A percentile compares a stretch with the other conserved stretches of the same genome.
Conservation (phyloP, 2,888 invertebrate genomes). For the Sipha maydis region DNA sequence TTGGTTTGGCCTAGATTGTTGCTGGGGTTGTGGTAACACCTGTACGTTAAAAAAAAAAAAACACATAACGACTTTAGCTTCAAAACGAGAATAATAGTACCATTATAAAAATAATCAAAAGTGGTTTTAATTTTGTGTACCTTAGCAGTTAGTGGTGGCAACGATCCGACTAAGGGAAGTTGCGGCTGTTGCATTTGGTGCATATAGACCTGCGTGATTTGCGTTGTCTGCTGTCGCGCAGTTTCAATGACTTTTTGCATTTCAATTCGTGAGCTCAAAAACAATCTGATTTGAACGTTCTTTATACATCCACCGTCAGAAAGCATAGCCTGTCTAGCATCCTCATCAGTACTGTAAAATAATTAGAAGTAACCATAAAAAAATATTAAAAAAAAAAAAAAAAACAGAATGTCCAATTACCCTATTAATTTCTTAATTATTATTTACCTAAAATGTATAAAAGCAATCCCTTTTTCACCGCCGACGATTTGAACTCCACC, state of each 20-base stretch:
- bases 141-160: no score
- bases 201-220: slow-evolving; percentile 66
- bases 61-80: not conserved
- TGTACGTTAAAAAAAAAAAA: not conserved
- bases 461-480: slow-evolving; percentile 98
- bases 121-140: no score
- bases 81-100: not conserved
- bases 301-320: slow-evolving; percentile 89
- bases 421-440: no score
- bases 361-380: no score
- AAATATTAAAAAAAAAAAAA: no score
- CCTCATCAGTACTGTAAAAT: slow-evolving; percentile 89
- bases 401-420: no score
- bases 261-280: slow-evolving; percentile 93
- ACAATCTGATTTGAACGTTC: slow-evolving; percentile 86
- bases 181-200: no score
- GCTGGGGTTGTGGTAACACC: slow-evolving; percentile 42
- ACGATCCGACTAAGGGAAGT: no score
- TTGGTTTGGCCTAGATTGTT: slow-evolving; percentile 1
- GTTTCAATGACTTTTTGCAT: slow-evolving; percentile 98
- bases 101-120: no score
- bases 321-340: slow-evolving; percentile 97
- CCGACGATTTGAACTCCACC: slow-evolving; percentile 99
- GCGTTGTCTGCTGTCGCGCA: slow-evolving; percentile 74
- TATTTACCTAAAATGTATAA: slow-evolving; percentile 99